Conservation (phyloP, 2,888 invertebrate species). For the Lapara coniferarum region DNA sequence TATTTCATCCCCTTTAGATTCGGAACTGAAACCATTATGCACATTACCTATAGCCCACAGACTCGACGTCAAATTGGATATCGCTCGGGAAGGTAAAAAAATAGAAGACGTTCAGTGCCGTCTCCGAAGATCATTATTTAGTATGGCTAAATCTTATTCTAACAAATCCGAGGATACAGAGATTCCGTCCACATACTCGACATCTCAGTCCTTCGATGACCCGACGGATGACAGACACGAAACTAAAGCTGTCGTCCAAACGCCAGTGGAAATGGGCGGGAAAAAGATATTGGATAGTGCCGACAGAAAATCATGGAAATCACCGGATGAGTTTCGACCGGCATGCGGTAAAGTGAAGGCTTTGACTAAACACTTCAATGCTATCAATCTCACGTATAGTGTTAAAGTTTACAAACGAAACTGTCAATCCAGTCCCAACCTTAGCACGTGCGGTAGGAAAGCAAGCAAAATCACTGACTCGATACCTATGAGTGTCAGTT, state of each 20-base stretch:
- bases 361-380: slow-evolving; percentile 87
- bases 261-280: slow-evolving; percentile 56
- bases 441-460: slow-evolving; percentile 60
- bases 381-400: slow-evolving; percentile 73
- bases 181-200: slow-evolving; percentile 63
- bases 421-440: slow-evolving; percentile 78
- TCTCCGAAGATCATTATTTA: slow-evolving; percentile 63
- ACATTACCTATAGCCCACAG: slow-evolving; percentile 48
- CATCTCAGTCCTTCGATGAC: slow-evolving; percentile 66
- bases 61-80: slow-evolving; percentile 60
- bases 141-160: slow-evolving; percentile 65
- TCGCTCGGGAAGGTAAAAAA: slow-evolving; percentile 57
- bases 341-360: slow-evolving; percentile 88
- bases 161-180: slow-evolving; percentile 72
- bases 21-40: slow-evolving; percentile 39
- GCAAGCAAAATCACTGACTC: slow-evolving; percentile 50
- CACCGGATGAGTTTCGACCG: slow-evolving; percentile 87
- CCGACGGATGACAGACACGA: slow-evolving; percentile 42
- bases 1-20: slow-evolving; percentile 55
- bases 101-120: slow-evolving; percentile 65
- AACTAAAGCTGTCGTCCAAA: slow-evolving; percentile 42
- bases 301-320: slow-evolving; percentile 86
- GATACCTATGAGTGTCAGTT: slow-evolving; percentile 67
- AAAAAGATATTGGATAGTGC: slow-evolving; percentile 68
- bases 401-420: slow-evolving; percentile 72